phyloP scores from a whole-genome alignment of 2,888 invertebrate genomes.

The Caenorhabditis sp. region DNA sequence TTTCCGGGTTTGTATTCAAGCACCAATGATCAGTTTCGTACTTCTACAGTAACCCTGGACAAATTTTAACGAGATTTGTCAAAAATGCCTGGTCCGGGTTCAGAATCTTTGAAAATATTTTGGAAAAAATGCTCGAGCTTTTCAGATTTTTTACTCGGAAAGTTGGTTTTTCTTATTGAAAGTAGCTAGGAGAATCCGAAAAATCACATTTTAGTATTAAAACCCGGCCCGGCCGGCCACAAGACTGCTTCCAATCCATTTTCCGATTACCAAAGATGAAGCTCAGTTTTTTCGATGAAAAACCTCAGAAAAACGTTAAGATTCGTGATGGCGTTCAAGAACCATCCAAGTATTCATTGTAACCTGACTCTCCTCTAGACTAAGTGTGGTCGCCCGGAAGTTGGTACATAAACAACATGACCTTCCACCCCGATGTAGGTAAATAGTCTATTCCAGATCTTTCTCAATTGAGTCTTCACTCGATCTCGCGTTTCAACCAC shows the following conservation, averaged over 20 bases:
- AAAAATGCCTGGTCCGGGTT: too few species aligned
- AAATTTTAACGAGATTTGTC: too few species aligned
- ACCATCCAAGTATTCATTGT: conserved; percentile 19
- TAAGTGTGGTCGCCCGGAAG: conserved; percentile 37
- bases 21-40: not conserved
- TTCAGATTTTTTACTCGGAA: not conserved
- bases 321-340: conserved; percentile 43
- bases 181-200: too few species aligned
- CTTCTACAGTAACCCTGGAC: too few species aligned
- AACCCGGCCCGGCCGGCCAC: too few species aligned
- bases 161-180: conserved; percentile 23
- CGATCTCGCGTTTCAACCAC: conserved; percentile 20
- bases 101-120: too few species aligned
- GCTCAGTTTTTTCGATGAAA: not conserved
- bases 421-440: conserved; percentile 27
- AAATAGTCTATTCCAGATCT: conserved; percentile 45
- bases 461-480: conserved; percentile 10
- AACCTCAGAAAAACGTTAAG: conserved; percentile 4
- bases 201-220: too few species aligned
- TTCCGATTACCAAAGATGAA: too few species aligned
- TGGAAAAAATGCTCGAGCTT: not conserved
- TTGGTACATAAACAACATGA: conserved; percentile 53
- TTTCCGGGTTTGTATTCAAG: not conserved
- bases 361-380: conserved; percentile 30
- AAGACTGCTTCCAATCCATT: too few species aligned